These are phyloP conservation scores for Tachyglossus aculeatus DNA, from an alignment of 2,797 vertebrate species.

Conservation along the genomic window DNA sequence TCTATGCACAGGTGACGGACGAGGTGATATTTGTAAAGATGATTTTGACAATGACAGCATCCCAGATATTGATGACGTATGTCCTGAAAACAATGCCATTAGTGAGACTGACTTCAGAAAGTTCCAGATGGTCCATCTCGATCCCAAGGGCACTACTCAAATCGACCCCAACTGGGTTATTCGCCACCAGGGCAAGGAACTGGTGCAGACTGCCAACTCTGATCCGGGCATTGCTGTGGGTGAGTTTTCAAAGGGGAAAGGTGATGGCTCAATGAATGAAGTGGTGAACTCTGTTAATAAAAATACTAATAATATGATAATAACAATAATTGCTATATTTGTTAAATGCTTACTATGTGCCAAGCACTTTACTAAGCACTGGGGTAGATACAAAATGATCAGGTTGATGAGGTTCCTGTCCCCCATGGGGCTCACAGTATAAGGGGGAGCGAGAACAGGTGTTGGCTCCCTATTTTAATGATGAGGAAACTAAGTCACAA, in stretches of 20 bases:
- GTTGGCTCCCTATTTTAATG: no score
- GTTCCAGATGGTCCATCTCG: conserved; percentile 98
- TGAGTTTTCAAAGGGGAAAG: conserved; percentile 68
- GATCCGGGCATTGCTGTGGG: conserved; percentile 97
- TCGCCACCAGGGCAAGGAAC: conserved; percentile 95
- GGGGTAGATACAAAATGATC: no score
- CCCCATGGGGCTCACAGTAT: no score
- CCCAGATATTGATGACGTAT: conserved; percentile 93
- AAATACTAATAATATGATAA: no score
- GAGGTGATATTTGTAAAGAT: conserved; percentile 95
- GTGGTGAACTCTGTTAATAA: no score
- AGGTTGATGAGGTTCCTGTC: no score
- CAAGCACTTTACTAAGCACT: no score
- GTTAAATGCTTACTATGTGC: no score
- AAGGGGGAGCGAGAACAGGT: no score
- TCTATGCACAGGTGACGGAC: conserved; percentile 84
- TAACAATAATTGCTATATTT: no score
- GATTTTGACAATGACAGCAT: conserved; percentile 97
- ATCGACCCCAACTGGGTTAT: conserved; percentile 99
- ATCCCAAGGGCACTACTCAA: conserved; percentile 97
- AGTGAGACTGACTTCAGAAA: conserved; percentile 95
- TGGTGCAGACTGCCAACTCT: conserved; percentile 97
- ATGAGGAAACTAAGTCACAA: no score
- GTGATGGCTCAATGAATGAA: no score
- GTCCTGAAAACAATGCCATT: conserved; percentile 94